A percentile compares a stretch with the other conserved stretches of the same genome.
These are phyloP conservation scores for Dorcus hopei DNA, from an alignment of 2,888 invertebrate genomes.

Conservation along the genomic window DNA sequence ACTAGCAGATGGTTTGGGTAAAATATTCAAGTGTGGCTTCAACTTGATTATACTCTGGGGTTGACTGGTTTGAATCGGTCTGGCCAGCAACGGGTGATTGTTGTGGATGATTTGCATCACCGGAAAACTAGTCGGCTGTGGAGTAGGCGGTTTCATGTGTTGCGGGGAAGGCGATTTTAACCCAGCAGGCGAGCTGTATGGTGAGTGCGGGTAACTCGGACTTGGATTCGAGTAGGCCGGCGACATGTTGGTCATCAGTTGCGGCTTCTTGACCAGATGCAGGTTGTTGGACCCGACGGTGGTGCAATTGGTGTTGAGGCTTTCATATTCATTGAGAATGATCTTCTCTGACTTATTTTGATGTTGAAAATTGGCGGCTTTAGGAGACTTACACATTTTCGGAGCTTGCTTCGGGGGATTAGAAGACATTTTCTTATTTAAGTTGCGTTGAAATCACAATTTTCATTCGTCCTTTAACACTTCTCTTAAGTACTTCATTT, in stretches of 20 bases:
- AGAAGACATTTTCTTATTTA: slow-evolving; percentile 45
- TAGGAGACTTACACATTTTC: slow-evolving; percentile 51
- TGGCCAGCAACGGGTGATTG: slow-evolving; percentile 40
- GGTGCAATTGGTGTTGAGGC: slow-evolving; percentile 49
- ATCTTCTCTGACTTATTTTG: slow-evolving; percentile 33
- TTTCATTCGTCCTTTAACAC: slow-evolving; percentile 2
- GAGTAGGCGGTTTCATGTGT: slow-evolving; percentile 45
- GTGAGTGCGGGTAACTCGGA: slow-evolving; percentile 43
- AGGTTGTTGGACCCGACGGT: slow-evolving; percentile 50
- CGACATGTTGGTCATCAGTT: slow-evolving; percentile 43
- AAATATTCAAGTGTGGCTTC: slow-evolving; percentile 49
- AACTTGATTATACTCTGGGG: slow-evolving; percentile 48
- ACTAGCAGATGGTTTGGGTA: slow-evolving; percentile 48
- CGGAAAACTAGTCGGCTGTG: slow-evolving; percentile 45
- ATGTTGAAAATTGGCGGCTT: slow-evolving; percentile 33
- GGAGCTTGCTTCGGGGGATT: slow-evolving; percentile 42
- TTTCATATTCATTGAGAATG: slow-evolving; percentile 43
- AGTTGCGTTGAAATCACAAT: not conserved
- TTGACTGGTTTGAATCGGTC: slow-evolving; percentile 41
- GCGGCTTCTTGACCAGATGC: slow-evolving; percentile 48
- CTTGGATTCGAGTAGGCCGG: slow-evolving; percentile 43
- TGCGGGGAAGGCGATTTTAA: slow-evolving; percentile 45
- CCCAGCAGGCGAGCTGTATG: slow-evolving; percentile 47
- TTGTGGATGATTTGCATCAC: slow-evolving; percentile 48
- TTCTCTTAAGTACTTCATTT: too few species aligned